phyloP scores from a whole-genome alignment of 2,888 invertebrate genomes.

The Dryomyza anilis region DNA sequence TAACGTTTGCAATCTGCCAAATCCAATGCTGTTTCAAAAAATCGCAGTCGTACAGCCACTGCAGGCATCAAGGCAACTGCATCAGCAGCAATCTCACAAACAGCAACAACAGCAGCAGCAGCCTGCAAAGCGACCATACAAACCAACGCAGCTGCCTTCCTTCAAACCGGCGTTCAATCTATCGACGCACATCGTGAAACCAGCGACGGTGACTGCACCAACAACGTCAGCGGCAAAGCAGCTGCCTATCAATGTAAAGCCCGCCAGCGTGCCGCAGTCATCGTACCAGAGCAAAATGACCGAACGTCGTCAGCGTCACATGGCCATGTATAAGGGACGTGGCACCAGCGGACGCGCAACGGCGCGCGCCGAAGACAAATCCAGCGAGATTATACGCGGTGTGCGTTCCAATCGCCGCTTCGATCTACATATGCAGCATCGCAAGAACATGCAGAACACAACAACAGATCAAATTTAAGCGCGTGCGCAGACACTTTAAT shows the following conservation, averaged over 20 bases:
- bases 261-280: background rate
- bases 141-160: too few species aligned
- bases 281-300: slow-evolving; percentile 41
- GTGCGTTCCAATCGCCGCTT: slow-evolving; percentile 75
- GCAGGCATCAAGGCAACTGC: background rate
- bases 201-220: background rate
- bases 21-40: slow-evolving; percentile 22
- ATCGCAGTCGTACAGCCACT: slow-evolving; percentile 13
- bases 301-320: slow-evolving; percentile 49
- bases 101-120: too few species aligned
- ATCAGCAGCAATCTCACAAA: background rate
- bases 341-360: slow-evolving; percentile 26
- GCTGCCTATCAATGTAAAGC: background rate
- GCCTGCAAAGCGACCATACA: too few species aligned
- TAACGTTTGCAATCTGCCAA: slow-evolving; percentile 21
- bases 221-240: background rate
- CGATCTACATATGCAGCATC: slow-evolving; percentile 73
- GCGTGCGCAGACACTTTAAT: too few species aligned
- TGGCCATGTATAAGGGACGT: slow-evolving; percentile 54
- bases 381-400: slow-evolving; percentile 63
- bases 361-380: slow-evolving; percentile 25
- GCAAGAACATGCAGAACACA: slow-evolving; percentile 58
- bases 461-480: too few species aligned
- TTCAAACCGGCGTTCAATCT: slow-evolving; percentile 43
- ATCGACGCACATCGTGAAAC: slow-evolving; percentile 33